Evolutionary conservation across 1,140 invertebrate species (phyloP), one percentile per base, ranked within the genome.

Genomic region (Ephestia elutella): DNA sequence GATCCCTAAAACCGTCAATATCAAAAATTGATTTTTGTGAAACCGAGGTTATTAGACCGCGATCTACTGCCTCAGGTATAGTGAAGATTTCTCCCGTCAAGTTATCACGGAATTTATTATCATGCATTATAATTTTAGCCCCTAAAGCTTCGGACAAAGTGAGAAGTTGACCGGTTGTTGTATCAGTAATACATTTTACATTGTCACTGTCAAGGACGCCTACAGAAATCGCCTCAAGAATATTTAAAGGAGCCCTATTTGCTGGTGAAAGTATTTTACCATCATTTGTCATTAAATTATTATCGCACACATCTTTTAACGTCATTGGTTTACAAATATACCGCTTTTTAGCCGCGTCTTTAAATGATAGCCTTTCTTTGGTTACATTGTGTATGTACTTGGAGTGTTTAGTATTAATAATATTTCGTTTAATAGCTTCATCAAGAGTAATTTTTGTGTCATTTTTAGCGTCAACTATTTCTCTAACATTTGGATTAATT

Each of bases 1-100:
- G 93, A 83, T 98, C 95, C 75, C 93, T 94, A 76, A 98, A 96
- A 59, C 95, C 96, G 68, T 96, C 95, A 59, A 98, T 96, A 78
- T 98, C 94, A 79, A 98, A 98, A 60, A 97, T 94, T 5, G 95
- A 96, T 82, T 95, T 95, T 78, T 95, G 94, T 10, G 93, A 92
- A 3, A 98, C 94, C 4, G 96, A 95, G 7, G 95, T 95, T 48
- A 98, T 93, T n/a, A 96, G 90, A 38, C 97, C 97, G 64, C 93
- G 91, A 75, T 95, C 93, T 3, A 97, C 94, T 5, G 96, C 97
- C 76, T 97, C 94, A 8, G 91, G 90, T 64, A 98, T 93, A 25
- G 92, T 91, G 11, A 95, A 90, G 17, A 91, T 81, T 82, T 95
- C 92, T n/a, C 90, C 90, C 0, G 92, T 94, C 61, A 92, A 90